Base-by-base conservation (phyloP, 1,140 invertebrate genomes). In the Copidosoma floridanum region DNA sequence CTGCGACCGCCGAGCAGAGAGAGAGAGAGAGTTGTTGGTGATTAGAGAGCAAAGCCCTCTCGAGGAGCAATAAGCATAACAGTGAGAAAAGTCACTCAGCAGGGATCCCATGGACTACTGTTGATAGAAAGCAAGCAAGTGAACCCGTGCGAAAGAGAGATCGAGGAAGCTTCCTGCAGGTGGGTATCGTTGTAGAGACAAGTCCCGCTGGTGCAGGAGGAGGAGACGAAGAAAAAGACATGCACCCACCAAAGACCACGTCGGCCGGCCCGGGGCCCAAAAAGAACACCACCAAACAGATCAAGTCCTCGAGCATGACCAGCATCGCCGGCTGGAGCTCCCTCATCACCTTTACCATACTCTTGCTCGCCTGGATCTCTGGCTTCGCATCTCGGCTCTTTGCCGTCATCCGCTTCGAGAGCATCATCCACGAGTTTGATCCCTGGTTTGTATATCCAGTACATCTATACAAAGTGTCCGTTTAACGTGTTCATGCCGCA, bases 391-490 rank as follows among this genome's bases (percentile, higher is more conserved):
- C 95, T 56, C 87, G 98, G 72, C 85, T 99, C 46, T 99, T 99
- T 82, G 96, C 98, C 64, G 97, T 99, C 46, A 98, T 99, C 72
- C 87, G 97, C 62, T 99, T 99, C 80, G 98, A 99, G 82, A 98
- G 94, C 82, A 99, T 99, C 72, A 99, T 99, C 77, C 98, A 99
- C 80, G 98, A 99, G 82, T 99, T 99, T 78, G 98, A 99, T 85
- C 98, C 98, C 77, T 99, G 97, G 95, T 97, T n/a, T n/a, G n/a
- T n/a, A n/a, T n/a, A n/a, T n/a, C n/a, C n/a, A n/a, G n/a, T n/a
- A n/a, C n/a, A n/a, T n/a, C n/a, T n/a, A n/a, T n/a, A n/a, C n/a
- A n/a, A n/a, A n/a, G n/a, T n/a, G n/a, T n/a, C n/a, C n/a, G n/a
- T n/a, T n/a, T n/a, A n/a, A n/a, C n/a, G n/a, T n/a, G n/a, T n/a